Conservation (phyloP, 2,113 vertebrate genomes). For the Lonchura striata region DNA sequence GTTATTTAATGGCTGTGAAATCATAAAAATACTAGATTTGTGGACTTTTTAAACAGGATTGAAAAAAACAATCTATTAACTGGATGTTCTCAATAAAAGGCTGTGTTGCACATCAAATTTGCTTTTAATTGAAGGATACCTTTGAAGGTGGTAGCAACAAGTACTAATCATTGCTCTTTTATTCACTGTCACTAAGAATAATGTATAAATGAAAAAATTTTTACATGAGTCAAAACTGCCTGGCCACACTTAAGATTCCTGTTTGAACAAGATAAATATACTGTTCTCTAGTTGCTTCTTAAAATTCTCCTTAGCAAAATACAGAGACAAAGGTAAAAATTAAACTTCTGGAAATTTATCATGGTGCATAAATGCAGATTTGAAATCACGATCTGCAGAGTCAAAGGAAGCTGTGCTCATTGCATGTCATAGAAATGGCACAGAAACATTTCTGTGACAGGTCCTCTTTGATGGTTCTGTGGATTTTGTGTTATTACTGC, state of each 20-base stretch:
- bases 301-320: neutral
- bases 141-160: neutral
- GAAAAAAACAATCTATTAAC: neutral
- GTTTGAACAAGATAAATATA: neutral
- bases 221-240: neutral
- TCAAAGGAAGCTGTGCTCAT: neutral
- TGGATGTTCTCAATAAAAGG: neutral
- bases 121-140: neutral
- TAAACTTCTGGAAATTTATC: neutral
- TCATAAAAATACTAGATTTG: neutral
- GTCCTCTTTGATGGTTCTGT: neutral
- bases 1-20: neutral
- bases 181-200: neutral
- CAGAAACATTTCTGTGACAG: neutral
- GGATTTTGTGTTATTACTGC: neutral
- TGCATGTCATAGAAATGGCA: neutral
- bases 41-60: neutral
- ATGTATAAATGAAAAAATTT: neutral
- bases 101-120: neutral
- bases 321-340: neutral
- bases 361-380: neutral
- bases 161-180: neutral
- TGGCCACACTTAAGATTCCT: neutral
- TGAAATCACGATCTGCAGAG: neutral
- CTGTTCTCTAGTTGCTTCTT: neutral